Base-by-base conservation (phyloP, 2,888 invertebrate genomes). In the Dasypolia templi region DNA sequence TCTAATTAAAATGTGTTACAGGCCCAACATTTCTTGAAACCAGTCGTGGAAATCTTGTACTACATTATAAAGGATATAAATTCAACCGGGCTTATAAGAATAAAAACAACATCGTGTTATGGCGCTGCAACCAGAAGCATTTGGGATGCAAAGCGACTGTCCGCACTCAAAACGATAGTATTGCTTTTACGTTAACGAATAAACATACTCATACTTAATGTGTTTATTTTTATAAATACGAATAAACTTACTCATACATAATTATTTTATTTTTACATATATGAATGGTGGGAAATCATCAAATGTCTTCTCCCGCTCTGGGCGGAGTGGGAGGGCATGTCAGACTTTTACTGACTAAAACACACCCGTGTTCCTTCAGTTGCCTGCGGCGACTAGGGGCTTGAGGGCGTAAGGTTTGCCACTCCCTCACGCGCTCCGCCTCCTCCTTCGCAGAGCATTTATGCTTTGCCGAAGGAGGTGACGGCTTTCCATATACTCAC, bases 81-180 rank as follows among this genome's bases (percentile, higher is more conserved):
- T 77, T 77, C 68, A 58, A 77, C 51, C 35, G 6, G 14, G 35
- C 22, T 14, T 29, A 75, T 75, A 35, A 35, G 7, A 67, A 26
- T 66, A 66, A 59, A 59, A 4, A 19, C 0, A 49, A 68, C 14
- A 58, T 44, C 1, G 19, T 59, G 1, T 51, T 67, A 1, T 77
- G 68, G 78, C 58, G 75, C 12, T 75, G 75, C n/a, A 59, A 68
- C n/a, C 44, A 44, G n/a, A 77, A 44, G 14, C 5, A 46, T n/a
- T 14, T 32, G 32, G 46, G 14, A 29, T 75, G 75, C 29, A 75
- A 78, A 44, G 35, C 75, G 14, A 53, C n/a, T n/a, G 19, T 68
- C 0, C 58, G 29, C 29, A 68, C 75, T 14, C 59, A 9, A 35
- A 6, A 44, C 3, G 3, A 49, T 7, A 17, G 12, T 22, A 17